Evolutionary conservation across 2,113 vertebrate species (phyloP).

Genomic region (Halcyon senegalensis): DNA sequence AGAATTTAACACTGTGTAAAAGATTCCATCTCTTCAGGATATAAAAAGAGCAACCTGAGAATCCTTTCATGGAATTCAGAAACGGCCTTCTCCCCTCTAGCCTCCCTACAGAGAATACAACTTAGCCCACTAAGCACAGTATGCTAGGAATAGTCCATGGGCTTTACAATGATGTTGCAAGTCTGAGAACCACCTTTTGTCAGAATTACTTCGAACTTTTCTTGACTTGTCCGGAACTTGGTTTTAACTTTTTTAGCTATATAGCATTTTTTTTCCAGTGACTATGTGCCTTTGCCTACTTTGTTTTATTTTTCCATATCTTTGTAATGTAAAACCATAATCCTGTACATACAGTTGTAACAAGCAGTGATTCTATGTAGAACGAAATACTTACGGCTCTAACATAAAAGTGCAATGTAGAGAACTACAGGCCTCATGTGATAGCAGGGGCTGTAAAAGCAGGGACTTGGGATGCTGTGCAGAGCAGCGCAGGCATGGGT

Average conservation of each 20-base stretch:
- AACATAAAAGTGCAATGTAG: neutral
- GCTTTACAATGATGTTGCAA: neutral
- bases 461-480: rapidly evolving
- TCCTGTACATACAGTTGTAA: neutral
- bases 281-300: neutral
- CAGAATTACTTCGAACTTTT: neutral
- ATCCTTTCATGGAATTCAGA: neutral
- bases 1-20: neutral
- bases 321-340: neutral
- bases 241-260: neutral
- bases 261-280: neutral
- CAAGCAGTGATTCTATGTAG: neutral
- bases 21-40: neutral
- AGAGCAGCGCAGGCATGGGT: neutral
- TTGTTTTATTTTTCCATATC: neutral
- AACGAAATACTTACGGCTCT: neutral
- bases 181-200: neutral
- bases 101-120: neutral
- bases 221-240: neutral
- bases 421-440: neutral
- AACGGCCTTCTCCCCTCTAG: neutral
- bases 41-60: neutral
- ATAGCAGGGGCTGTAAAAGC: neutral
- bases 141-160: neutral
- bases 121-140: neutral